A percentile compares a stretch with the other conserved stretches of the same genome.
Conservation (phyloP, 2,113 vertebrate species). For the Lonchura striata region DNA sequence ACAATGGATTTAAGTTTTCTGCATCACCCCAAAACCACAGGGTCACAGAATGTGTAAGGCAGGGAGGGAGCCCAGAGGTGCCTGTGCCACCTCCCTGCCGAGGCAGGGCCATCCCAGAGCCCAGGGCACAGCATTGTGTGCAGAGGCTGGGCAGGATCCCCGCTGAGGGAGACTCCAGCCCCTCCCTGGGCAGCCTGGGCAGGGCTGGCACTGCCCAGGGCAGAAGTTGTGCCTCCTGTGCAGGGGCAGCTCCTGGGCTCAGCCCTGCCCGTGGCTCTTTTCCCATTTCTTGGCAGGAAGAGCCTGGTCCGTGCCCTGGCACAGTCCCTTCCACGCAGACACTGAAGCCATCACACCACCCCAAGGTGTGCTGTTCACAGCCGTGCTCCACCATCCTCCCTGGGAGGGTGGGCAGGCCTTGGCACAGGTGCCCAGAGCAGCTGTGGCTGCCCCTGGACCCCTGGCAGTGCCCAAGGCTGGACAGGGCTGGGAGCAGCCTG, state of each 20-base stretch:
- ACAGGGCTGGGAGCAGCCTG: neutral
- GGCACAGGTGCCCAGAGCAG: neutral
- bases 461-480: neutral
- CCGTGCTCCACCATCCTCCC: neutral
- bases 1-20: neutral
- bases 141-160: neutral
- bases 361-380: fast-evolving
- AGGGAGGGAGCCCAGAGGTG: neutral
- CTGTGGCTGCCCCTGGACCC: neutral
- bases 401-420: neutral
- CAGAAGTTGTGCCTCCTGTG: neutral
- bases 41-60: neutral
- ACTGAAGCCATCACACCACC: neutral
- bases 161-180: neutral
- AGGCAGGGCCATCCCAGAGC: neutral
- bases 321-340: neutral
- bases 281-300: neutral
- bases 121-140: neutral
- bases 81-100: neutral
- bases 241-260: neutral
- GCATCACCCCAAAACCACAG: neutral
- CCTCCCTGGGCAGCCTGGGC: neutral
- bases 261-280: neutral
- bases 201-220: neutral
- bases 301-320: neutral